These are phyloP conservation scores for Muscicapa adusta DNA, from an alignment of 2,113 vertebrate genomes.

Conservation along the genomic window DNA sequence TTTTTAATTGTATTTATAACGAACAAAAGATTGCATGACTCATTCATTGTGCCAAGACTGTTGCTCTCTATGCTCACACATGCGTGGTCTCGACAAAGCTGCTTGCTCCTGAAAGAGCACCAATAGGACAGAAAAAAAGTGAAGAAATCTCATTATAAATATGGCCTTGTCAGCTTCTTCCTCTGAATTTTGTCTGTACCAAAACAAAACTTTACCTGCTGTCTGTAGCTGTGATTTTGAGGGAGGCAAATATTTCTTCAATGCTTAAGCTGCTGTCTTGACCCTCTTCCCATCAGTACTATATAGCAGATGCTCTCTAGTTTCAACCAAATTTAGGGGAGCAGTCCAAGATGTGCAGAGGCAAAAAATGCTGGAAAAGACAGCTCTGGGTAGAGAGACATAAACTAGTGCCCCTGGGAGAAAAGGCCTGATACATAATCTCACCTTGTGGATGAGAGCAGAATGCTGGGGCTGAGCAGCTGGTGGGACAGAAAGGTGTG, in stretches of 20 bases:
- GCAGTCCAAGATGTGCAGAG: neutral
- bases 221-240: neutral
- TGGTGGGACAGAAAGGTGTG: neutral
- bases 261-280: neutral
- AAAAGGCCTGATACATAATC: neutral
- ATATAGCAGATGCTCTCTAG: neutral
- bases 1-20: slow-evolving; percentile 43
- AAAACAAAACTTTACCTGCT: neutral
- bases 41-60: neutral
- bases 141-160: neutral
- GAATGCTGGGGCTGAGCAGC: neutral
- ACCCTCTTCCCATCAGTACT: neutral
- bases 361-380: neutral
- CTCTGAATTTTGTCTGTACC: neutral
- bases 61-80: neutral
- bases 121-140: neutral
- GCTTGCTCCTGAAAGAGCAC: neutral
- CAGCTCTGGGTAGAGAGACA: neutral
- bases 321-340: neutral
- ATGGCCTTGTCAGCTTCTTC: neutral
- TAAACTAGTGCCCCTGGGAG: neutral
- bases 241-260: neutral
- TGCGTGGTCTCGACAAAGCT: neutral
- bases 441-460: neutral
- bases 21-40: slow-evolving; percentile 36